Percentiles rank a stretch among this genome's conserved stretches.
phyloP scores from a whole-genome alignment of 2,797 vertebrate genomes.

The Heteromormyrus szaboi region DNA sequence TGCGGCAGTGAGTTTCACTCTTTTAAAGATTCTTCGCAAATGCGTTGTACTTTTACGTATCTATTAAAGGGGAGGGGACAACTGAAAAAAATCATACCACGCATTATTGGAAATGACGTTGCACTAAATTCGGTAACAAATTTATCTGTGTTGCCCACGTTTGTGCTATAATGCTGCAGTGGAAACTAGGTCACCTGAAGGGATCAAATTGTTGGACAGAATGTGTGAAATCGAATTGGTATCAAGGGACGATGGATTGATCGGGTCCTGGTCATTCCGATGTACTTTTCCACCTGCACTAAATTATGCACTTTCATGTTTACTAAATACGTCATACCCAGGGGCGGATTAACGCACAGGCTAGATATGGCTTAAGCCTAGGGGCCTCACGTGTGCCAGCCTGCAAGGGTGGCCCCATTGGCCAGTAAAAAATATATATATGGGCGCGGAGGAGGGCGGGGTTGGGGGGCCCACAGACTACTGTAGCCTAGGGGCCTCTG shows the following conservation, averaged over 20 bases:
- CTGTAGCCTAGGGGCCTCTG: too few species aligned
- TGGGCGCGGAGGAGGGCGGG: too few species aligned
- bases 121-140: not conserved
- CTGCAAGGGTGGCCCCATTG: too few species aligned
- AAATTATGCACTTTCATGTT: too few species aligned
- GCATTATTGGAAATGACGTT: not conserved
- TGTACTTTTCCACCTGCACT: not conserved
- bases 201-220: not conserved
- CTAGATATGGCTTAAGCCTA: too few species aligned
- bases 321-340: too few species aligned
- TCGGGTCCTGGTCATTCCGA: not conserved
- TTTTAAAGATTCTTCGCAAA: not conserved
- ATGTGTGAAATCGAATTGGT: not conserved
- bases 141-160: not conserved
- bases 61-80: not conserved
- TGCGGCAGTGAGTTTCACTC: not conserved
- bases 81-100: not conserved
- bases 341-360: too few species aligned
- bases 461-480: too few species aligned
- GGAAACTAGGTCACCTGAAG: not conserved
- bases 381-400: too few species aligned
- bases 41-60: not conserved
- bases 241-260: not conserved
- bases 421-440: too few species aligned
- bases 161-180: not conserved